A percentile compares a stretch with the other conserved stretches of the same genome.
These are phyloP conservation scores for Styela plicata DNA, from an alignment of 23 tunicate genomes.

Conservation along the genomic window DNA sequence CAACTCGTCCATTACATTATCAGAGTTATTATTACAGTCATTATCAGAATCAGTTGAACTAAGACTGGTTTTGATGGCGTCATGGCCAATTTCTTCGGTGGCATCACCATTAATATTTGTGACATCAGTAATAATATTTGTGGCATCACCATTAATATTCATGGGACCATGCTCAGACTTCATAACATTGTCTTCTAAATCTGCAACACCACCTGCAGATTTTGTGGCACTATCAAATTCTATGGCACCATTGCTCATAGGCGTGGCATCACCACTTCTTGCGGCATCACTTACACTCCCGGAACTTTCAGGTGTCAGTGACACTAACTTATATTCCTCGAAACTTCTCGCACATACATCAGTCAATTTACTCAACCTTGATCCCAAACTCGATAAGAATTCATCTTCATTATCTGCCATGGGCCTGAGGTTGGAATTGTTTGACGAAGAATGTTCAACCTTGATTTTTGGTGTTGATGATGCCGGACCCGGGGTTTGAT, in stretches of 20 bases:
- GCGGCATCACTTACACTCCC: slow-evolving; percentile 13
- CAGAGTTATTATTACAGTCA: not conserved
- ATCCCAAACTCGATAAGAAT: slow-evolving; percentile 25
- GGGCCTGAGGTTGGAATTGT: slow-evolving; percentile 10
- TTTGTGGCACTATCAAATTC: too few relatives aligned
- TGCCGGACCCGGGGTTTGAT: not conserved
- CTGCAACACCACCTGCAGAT: not conserved
- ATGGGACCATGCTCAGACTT: slow-evolving; percentile 2
- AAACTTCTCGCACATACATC: not conserved
- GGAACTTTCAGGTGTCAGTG: slow-evolving; percentile 26
- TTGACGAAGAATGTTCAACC: not conserved
- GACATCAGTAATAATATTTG: slow-evolving; percentile 3
- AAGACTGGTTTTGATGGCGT: not conserved
- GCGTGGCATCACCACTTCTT: slow-evolving; percentile 13
- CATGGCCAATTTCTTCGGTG: not conserved
- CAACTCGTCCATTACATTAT: not conserved
- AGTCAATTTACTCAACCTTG: slow-evolving; percentile 30
- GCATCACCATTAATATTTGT: not conserved
- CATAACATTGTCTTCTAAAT: not conserved
- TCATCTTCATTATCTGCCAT: slow-evolving; percentile 5
- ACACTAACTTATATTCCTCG: slow-evolving; percentile 25
- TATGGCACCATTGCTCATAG: not conserved
- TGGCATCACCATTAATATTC: slow-evolving; percentile 15
- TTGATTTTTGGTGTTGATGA: slow-evolving; percentile 10
- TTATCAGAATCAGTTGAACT: not conserved